Conservation (phyloP, 2,888 invertebrate species). For the Phyllotreta striolata region DNA sequence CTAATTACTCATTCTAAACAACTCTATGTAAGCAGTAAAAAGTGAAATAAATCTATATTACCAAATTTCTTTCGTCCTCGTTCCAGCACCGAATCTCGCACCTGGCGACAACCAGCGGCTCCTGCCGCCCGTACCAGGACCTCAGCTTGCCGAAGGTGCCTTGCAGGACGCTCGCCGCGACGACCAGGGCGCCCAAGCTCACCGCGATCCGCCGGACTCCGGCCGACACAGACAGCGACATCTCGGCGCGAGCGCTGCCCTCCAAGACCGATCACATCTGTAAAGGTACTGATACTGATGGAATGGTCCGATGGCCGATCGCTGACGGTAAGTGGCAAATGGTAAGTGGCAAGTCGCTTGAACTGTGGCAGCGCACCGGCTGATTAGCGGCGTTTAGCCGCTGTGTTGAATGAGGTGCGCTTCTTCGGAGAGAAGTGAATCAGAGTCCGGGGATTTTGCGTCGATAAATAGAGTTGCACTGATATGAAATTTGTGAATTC, state of each 20-base stretch:
- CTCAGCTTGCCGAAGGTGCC: conserved; percentile 58
- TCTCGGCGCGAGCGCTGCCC: conserved; percentile 47
- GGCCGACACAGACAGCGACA: conserved; percentile 38
- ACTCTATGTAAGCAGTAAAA: neutral
- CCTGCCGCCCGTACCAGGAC: conserved; percentile 62
- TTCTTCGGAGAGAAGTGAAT: no score
- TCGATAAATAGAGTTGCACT: no score
- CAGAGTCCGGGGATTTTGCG: no score
- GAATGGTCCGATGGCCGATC: conserved; percentile 14
- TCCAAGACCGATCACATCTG: conserved; percentile 47
- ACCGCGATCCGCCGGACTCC: conserved; percentile 21
- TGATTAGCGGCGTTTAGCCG: conserved; percentile 45
- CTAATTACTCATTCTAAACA: no score
- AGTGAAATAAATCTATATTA: conserved; percentile 40
- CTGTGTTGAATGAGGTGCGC: conserved; percentile 12
- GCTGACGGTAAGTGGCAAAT: conserved; percentile 5
- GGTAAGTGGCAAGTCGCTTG: conserved; percentile 35
- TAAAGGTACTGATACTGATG: conserved; percentile 38
- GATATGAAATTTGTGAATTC: no score
- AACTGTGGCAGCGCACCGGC: conserved; percentile 44
- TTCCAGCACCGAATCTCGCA: conserved; percentile 69
- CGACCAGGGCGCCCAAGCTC: conserved; percentile 40
- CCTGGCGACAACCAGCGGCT: conserved; percentile 66
- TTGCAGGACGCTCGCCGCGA: conserved; percentile 50
- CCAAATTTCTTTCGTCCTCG: conserved; percentile 45